Evolutionary conservation across 2,888 invertebrate species (phyloP).

Genomic region (Axea sp.): DNA sequence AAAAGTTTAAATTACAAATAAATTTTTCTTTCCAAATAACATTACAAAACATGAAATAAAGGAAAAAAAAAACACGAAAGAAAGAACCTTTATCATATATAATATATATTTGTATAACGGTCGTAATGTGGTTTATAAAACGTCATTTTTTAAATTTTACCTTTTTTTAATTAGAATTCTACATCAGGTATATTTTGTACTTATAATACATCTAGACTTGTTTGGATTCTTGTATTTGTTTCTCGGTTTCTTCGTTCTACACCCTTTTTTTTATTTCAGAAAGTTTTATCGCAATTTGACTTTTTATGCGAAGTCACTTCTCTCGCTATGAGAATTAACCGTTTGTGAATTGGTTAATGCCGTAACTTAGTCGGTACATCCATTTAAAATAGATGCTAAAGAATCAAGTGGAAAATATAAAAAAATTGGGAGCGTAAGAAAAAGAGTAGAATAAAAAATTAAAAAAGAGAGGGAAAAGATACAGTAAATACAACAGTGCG

Average conservation of each 20-base stretch:
- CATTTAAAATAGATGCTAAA: constrained; percentile 11
- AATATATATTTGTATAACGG: constrained; percentile 56
- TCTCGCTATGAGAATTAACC: too few species aligned
- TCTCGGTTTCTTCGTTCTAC: constrained; percentile 10
- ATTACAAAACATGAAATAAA: neutral
- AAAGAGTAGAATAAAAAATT: constrained; percentile 10
- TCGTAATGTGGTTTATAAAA: constrained; percentile 60
- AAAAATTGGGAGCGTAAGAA: constrained; percentile 23
- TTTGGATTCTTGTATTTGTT: constrained; percentile 32
- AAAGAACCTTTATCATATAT: constrained; percentile 31
- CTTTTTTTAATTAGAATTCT: constrained; percentile 41
- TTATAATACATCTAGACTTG: constrained; percentile 57
- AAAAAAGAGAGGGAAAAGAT: neutral
- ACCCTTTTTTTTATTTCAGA: constrained; percentile 25
- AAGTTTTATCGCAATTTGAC: constrained; percentile 32
- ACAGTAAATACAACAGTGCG: constrained; percentile 8
- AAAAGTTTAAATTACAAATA: too few species aligned
- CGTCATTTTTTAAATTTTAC: constrained; percentile 41
- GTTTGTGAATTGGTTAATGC: too few species aligned
- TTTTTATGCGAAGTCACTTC: constrained; percentile 19
- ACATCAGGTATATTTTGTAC: constrained; percentile 62
- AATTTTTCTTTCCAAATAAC: neutral
- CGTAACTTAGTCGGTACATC: constrained; percentile 31
- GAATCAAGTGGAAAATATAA: constrained; percentile 40
- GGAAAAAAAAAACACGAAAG: neutral